Percentiles rank a stretch among this genome's conserved stretches.
Evolutionary conservation across 2,797 vertebrate species (phyloP).

Genomic region (Pelodytes ibericus): DNA sequence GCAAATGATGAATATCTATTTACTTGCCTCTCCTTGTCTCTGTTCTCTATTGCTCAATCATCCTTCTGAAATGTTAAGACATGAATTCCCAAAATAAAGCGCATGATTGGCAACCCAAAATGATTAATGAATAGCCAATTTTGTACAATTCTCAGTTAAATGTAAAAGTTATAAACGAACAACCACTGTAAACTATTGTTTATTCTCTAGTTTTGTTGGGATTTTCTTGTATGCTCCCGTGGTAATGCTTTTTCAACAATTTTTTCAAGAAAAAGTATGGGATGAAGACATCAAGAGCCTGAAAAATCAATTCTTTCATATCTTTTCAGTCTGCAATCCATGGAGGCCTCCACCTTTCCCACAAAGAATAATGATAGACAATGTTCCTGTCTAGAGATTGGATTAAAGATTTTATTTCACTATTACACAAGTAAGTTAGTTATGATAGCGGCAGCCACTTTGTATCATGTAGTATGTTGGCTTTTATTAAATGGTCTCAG

Average conservation of each 20-base stretch:
- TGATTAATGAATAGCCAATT: too few relatives aligned
- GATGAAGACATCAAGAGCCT: neutral
- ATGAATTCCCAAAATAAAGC: too few relatives aligned
- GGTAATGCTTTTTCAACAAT: neutral
- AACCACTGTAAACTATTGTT: too few relatives aligned
- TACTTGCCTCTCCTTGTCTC: too few relatives aligned
- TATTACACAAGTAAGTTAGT: conserved; percentile 37
- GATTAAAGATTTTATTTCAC: conserved; percentile 41
- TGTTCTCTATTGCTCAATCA: too few relatives aligned
- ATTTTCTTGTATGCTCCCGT: too few relatives aligned
- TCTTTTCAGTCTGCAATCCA: conserved; percentile 20
- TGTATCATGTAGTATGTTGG: conserved; percentile 35
- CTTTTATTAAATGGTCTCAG: conserved; percentile 46
- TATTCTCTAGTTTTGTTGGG: too few relatives aligned
- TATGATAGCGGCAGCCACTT: conserved; percentile 35
- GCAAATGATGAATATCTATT: too few relatives aligned
- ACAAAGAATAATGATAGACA: conserved; percentile 19
- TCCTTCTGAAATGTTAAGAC: too few relatives aligned
- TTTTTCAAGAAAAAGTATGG: conserved; percentile 12
- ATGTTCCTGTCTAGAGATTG: conserved; percentile 28
- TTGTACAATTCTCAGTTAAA: too few relatives aligned
- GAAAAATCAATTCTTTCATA: conserved; percentile 22
- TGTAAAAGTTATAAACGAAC: too few relatives aligned
- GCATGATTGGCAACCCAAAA: too few relatives aligned
- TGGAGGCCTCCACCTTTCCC: conserved; percentile 2